A percentile compares a stretch with the other conserved stretches of the same genome.
Conservation (phyloP, 2,797 vertebrate species). For the Enteromius anoplus region DNA sequence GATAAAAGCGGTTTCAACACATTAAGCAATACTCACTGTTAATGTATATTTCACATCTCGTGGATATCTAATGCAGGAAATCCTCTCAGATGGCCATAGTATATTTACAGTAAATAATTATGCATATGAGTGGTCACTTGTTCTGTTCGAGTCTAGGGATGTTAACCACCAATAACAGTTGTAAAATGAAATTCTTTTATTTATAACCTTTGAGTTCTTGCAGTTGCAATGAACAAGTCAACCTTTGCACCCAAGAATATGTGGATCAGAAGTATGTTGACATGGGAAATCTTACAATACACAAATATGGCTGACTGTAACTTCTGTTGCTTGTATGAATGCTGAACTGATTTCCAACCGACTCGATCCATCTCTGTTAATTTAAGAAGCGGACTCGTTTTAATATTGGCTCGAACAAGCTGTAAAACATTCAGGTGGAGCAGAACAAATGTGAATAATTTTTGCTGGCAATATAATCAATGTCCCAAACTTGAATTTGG, state of each 20-base stretch:
- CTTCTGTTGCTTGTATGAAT: constrained; percentile 21
- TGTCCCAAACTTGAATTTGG: constrained; percentile 43
- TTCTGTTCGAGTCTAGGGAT: background rate
- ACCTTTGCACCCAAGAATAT: constrained; percentile 4
- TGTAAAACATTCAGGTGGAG: constrained; percentile 25
- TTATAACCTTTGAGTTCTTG: constrained; percentile 28
- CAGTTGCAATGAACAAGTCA: constrained; percentile 27
- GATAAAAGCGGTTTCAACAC: constrained; percentile 45
- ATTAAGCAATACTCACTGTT: constrained; percentile 62
- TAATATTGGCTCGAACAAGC: constrained; percentile 16
- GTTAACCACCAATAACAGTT: background rate
- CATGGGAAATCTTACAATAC: constrained; percentile 9
- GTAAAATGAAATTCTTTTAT: background rate
- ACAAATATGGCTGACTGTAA: constrained; percentile 51
- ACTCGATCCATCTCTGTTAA: background rate
- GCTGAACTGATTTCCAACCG: background rate
- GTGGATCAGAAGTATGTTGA: constrained; percentile 9
- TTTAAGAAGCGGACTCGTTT: background rate
- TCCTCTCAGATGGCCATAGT: constrained; percentile 19
- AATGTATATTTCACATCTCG: constrained; percentile 43
- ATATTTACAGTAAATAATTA: constrained; percentile 32
- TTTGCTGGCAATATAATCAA: constrained; percentile 57
- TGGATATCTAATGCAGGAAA: constrained; percentile 33
- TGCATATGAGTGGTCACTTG: constrained; percentile 20
- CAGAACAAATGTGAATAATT: constrained; percentile 55